Evolutionary conservation across 2,888 invertebrate species (phyloP).

Genomic region (Abrostola tripartita): DNA sequence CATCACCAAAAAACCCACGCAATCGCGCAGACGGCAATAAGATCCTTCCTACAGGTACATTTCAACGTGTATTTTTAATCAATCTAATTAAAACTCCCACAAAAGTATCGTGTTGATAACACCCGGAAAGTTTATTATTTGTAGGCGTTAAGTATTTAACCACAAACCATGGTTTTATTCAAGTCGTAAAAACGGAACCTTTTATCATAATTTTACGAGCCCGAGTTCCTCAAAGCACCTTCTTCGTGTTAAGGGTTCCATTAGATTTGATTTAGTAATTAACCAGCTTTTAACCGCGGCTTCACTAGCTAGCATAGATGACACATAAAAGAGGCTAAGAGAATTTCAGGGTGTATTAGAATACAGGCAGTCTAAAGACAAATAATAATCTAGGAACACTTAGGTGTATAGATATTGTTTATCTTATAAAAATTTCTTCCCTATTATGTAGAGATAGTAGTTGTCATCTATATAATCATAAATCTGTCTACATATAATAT

Average conservation of each 20-base stretch:
- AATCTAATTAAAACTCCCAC: constrained; percentile 8
- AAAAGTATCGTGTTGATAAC: constrained; percentile 42
- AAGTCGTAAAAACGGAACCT: constrained; percentile 80
- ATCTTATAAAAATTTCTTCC: too few relatives aligned
- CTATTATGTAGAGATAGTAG: too few relatives aligned
- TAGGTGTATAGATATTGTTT: too few relatives aligned
- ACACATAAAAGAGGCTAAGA: neutral
- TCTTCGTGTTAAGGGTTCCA: constrained; percentile 76
- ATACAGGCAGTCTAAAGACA: too few relatives aligned
- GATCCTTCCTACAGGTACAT: neutral
- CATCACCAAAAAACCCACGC: neutral
- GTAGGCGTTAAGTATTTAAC: constrained; percentile 73
- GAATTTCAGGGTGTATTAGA: neutral
- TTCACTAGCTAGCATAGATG: constrained; percentile 10
- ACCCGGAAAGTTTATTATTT: constrained; percentile 57
- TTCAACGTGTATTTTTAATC: neutral
- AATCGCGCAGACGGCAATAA: neutral
- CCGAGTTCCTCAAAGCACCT: constrained; percentile 77
- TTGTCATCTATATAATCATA: too few relatives aligned
- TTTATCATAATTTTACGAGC: constrained; percentile 84
- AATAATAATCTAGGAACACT: too few relatives aligned
- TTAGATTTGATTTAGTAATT: constrained; percentile 73
- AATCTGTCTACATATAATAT: too few relatives aligned
- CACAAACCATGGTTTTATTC: constrained; percentile 76
- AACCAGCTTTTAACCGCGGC: constrained; percentile 57